Conservation (phyloP, 92 coral and sea anemone genomes). For the Epizoanthus stellaris region DNA sequence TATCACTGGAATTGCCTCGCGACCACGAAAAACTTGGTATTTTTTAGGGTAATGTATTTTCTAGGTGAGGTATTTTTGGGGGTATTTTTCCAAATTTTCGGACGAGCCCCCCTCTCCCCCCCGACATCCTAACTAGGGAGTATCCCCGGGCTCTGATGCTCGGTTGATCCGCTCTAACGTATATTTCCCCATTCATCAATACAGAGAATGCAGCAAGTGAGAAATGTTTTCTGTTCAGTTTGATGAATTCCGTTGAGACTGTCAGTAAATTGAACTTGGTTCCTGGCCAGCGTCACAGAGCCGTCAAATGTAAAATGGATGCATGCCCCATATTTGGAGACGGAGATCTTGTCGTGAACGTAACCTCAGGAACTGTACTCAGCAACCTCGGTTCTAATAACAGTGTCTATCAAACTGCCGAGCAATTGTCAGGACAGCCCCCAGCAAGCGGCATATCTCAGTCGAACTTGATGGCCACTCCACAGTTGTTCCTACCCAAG, state of each 20-base stretch:
- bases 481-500: not conserved
- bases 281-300: slow-evolving; percentile 24
- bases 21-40: too few relatives aligned
- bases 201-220: slow-evolving; percentile 8
- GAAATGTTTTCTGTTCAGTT: slow-evolving; percentile 15
- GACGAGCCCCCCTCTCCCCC: too few relatives aligned
- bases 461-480: too few relatives aligned
- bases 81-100: too few relatives aligned
- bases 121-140: too few relatives aligned
- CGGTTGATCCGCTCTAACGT: too few relatives aligned
- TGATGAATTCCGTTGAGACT: not conserved
- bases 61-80: too few relatives aligned
- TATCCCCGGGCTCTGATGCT: too few relatives aligned
- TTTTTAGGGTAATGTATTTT: too few relatives aligned
- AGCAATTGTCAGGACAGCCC: not conserved
- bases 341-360: slow-evolving; percentile 23
- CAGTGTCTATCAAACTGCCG: not conserved
- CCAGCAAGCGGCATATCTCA: not conserved
- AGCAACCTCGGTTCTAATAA: not conserved
- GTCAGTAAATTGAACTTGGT: slow-evolving; percentile 8
- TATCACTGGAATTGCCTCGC: too few relatives aligned
- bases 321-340: slow-evolving; percentile 22
- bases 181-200: not conserved
- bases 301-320: not conserved
- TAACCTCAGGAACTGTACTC: slow-evolving; percentile 6